Conservation (phyloP, 2,888 invertebrate genomes). For the Lydus trimaculatus region DNA sequence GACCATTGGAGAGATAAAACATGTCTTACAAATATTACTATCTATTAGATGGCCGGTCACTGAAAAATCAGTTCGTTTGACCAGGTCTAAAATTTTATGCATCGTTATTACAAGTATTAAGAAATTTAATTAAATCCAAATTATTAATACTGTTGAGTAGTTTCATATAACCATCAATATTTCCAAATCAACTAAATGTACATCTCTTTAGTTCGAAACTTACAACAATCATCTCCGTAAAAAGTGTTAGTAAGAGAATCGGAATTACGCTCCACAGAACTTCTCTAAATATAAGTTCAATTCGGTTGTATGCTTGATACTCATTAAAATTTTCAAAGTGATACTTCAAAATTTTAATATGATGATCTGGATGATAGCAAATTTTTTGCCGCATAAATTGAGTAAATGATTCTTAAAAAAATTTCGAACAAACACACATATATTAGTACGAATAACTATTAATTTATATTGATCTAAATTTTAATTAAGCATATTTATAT, state of each 20-base stretch:
- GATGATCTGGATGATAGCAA: neutral
- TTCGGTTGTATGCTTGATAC: neutral
- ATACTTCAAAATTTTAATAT: neutral
- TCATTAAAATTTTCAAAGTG: neutral
- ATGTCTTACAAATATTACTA: conserved; percentile 47
- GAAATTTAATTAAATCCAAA: neutral
- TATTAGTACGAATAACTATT: neutral
- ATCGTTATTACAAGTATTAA: neutral
- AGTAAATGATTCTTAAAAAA: neutral
- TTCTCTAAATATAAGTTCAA: neutral
- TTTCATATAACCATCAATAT: too few species aligned
- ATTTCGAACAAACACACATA: neutral
- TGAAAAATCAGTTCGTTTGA: neutral
- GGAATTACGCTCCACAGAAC: neutral
- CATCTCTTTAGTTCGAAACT: too few species aligned
- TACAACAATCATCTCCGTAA: too few species aligned
- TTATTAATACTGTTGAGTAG: neutral
- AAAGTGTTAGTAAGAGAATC: too few species aligned
- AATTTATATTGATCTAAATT: neutral
- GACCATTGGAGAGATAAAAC: conserved; percentile 48
- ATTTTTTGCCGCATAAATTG: neutral
- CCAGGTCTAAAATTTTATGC: neutral
- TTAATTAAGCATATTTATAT: neutral
- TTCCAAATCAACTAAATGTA: too few species aligned
- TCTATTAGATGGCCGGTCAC: conserved; percentile 38